Evolutionary conservation across 1,140 invertebrate species (phyloP).

Genomic region (Papilio machaon): DNA sequence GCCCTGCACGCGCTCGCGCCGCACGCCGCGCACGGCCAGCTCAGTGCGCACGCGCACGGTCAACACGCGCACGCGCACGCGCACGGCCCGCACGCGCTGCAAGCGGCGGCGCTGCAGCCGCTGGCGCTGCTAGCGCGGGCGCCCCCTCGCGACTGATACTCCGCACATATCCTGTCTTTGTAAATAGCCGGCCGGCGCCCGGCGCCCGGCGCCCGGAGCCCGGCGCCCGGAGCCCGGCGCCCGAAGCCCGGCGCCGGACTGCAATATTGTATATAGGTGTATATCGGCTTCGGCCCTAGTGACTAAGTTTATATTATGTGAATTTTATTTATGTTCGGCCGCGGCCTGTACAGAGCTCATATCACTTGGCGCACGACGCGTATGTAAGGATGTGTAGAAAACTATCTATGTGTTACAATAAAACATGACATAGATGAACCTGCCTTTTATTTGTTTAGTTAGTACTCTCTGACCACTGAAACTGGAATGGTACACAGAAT

Average conservation of each 20-base stretch:
- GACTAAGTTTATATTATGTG: constrained; percentile 71
- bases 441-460: constrained; percentile 54
- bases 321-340: constrained; percentile 71
- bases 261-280: constrained; percentile 54
- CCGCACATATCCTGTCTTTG: constrained; percentile 58
- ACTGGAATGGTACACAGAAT: too few relatives aligned
- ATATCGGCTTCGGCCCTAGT: constrained; percentile 43
- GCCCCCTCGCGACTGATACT: constrained; percentile 71
- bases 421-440: constrained; percentile 70
- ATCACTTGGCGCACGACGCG: constrained; percentile 73
- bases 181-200: constrained; percentile 56
- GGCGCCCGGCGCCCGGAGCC: constrained; percentile 42
- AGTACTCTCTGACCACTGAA: too few relatives aligned
- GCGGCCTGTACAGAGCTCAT: constrained; percentile 72
- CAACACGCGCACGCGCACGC: constrained; percentile 43
- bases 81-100: constrained; percentile 48
- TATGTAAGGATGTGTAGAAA: constrained; percentile 77
- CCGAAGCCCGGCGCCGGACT: constrained; percentile 42
- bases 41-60: constrained; percentile 50
- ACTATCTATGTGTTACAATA: constrained; percentile 80
- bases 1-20: constrained; percentile 57
- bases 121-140: constrained; percentile 70
- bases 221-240: constrained; percentile 45
- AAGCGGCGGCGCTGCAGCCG: constrained; percentile 64
- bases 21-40: constrained; percentile 45